Conservation (phyloP, 1,140 invertebrate genomes). For the Cherax quadricarinatus region DNA sequence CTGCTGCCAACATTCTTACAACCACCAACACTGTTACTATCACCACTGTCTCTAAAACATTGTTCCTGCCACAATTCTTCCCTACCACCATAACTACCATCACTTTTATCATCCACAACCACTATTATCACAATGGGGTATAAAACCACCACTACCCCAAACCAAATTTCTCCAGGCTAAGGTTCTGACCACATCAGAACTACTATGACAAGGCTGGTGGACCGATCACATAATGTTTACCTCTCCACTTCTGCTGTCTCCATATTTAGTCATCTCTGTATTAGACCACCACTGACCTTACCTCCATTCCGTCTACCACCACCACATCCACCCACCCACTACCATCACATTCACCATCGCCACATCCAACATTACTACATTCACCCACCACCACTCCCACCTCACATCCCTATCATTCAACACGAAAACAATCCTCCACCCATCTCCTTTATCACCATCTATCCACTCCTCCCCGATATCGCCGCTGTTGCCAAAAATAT, state of each 20-base stretch:
- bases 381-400: background rate
- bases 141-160: background rate
- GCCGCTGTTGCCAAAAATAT: constrained; percentile 36
- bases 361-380: background rate
- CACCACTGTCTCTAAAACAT: background rate
- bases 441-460: background rate
- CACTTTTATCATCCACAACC: background rate
- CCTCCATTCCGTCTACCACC: background rate
- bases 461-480: background rate
- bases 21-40: background rate
- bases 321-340: background rate
- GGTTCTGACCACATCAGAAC: too few species aligned
- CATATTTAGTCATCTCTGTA: too few species aligned
- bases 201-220: too few species aligned
- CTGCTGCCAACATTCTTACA: background rate
- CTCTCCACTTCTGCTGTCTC: too few species aligned
- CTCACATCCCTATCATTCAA: background rate
- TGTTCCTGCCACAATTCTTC: too few species aligned
- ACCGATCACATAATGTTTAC: too few species aligned
- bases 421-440: background rate
- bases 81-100: background rate
- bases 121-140: background rate
- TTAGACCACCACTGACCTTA: background rate
- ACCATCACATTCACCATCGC: background rate
- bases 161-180: background rate